Evolutionary conservation across 2,888 invertebrate species (phyloP), one percentile per base, ranked within the genome.

Genomic region (Labia minor): DNA sequence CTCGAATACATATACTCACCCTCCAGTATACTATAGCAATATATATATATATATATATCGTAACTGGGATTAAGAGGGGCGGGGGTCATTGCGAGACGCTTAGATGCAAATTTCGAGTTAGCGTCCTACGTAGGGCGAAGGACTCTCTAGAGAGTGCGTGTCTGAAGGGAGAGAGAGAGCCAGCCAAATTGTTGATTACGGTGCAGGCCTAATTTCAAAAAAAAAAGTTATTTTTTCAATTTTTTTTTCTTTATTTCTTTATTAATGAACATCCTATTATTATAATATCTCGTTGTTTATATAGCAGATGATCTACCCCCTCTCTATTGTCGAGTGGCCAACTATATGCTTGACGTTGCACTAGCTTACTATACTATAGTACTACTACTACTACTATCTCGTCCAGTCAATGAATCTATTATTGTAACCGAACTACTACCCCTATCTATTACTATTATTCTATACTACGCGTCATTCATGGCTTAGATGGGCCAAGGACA

Each of bases 401-500:
- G 2, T 3, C 49, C 49, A 49, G 49, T 49, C 49, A 49, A 49
- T 49, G 49, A 49, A 49, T 49, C 49, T 49, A 49, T 49, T 49
- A 49, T 49, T 49, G 49, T 49, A 49, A 49, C 49, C 49, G n/a
- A 49, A 49, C 49, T 49, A 49, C 49, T 49, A 49, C 49, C 49
- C 49, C 49, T 49, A 49, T 49, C 49, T 49, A 49, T 49, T 49
- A 49, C 49, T 49, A 49, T 49, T 49, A 49, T 49, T 49, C 49
- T 49, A 11, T 49, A 49, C 49, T 49, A 49, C 49, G 49, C 49
- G 49, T 49, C 49, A 49, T 49, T 49, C 49, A 49, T 49, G 14
- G 16, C 14, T n/a, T n/a, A n/a, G n/a, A n/a, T 49, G 16, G 26
- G 26, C 26, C 26, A 26, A 26, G 26, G 26, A 8, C 26, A 26